Conservation (phyloP, 2,797 vertebrate species). For the Mareca strepera region DNA sequence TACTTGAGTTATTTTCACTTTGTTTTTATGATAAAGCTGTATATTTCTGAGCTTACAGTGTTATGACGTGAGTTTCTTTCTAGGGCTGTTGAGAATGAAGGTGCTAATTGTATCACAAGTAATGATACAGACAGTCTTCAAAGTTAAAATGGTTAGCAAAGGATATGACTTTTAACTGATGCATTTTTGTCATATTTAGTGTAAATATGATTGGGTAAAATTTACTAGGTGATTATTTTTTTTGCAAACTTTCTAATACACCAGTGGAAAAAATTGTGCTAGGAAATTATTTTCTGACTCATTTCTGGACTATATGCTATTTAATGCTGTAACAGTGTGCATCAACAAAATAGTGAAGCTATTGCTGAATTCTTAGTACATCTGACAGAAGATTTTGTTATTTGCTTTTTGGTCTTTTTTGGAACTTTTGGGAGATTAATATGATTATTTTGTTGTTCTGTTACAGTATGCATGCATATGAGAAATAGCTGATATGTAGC, state of each 20-base stretch:
- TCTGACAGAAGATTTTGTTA: background rate
- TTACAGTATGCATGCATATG: background rate
- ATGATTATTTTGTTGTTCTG: background rate
- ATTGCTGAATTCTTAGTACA: background rate
- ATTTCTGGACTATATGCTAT: background rate
- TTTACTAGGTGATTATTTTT: background rate
- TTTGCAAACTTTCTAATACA: background rate
- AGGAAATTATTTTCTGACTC: background rate
- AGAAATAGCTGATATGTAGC: background rate
- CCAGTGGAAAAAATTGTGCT: background rate
- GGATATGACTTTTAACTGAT: background rate
- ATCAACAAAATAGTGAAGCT: background rate
- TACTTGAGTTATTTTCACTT: background rate
- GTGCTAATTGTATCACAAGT: background rate
- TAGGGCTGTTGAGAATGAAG: background rate
- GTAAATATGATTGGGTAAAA: background rate
- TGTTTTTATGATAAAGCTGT: background rate
- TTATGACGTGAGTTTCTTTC: background rate
- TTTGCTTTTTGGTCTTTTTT: background rate
- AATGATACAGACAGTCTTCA: background rate
- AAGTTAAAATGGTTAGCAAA: background rate
- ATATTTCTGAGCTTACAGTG: background rate
- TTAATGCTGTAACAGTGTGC: background rate
- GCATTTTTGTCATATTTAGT: background rate
- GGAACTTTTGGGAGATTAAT: background rate